Base-by-base conservation (phyloP, 2,888 invertebrate species). In the Parnassius mnemosyne region DNA sequence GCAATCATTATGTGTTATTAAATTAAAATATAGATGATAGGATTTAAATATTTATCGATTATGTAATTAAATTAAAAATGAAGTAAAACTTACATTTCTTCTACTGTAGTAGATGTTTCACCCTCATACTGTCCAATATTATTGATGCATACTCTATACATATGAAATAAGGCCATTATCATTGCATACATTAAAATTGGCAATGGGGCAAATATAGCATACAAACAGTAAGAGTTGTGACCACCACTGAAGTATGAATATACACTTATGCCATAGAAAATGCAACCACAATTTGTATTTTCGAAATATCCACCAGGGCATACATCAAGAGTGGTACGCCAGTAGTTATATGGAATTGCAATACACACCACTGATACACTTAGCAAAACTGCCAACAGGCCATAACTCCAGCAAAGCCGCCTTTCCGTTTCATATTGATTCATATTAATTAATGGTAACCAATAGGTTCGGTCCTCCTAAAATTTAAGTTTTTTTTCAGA, bases 271-370 rank as follows among this genome's bases (percentile, higher is more conserved):
- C 94, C 94, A 76, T 93, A 94, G 49, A 95, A 85, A 70, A 94
- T 94, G 71, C 95, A 95, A 51, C 95, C 95, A 73, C 95, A 95
- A 73, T 94, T 94, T 5, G 92, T 92, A 69, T 94, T 93, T 66
- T 91, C 91, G 3, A 91, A 78, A 74, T 85, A 89, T 53, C 91
- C 91, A 1, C 89, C 89, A 1, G 92, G 92, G 69, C 95, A 95
- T 53, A 93, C 93, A 72, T 95, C 94, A 3, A 95, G 82, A 0
- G 94, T 95, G 16, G 91, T 87, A 54, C 92, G 92, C 95, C 95
- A 95, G 76, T 95, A 95, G 53, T 93, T 92, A 92, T 94, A 95
- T 0, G 94, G 93, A 60, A 95, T 91, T 3, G 93, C 94, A 44
- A 91, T 78, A 54, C 93, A 92, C 65, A 94, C 86, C 5, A 87